Conservation (phyloP, 2,797 vertebrate species). For the Hoplostethus atlanticus region DNA sequence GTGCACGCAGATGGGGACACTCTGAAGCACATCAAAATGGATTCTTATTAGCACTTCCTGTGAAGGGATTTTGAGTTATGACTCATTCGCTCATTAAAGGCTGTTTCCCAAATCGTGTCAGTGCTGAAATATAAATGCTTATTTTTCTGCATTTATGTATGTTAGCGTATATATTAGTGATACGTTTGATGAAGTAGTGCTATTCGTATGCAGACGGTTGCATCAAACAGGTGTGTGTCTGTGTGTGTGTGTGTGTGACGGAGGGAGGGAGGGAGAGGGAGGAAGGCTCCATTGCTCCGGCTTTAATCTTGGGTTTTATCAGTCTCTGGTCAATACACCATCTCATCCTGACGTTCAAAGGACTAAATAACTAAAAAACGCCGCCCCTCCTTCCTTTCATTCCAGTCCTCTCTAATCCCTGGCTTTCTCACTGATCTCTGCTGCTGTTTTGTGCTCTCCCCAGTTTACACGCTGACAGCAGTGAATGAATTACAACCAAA, state of each 20-base stretch:
- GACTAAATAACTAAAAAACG: conserved; percentile 47
- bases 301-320: conserved; percentile 61
- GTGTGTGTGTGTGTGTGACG: conserved; percentile 4
- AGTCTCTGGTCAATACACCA: conserved; percentile 57
- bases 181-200: conserved; percentile 21
- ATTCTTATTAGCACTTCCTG: conserved; percentile 61
- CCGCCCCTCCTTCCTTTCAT: conserved; percentile 41
- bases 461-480: conserved; percentile 39
- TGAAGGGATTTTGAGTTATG: conserved; percentile 64
- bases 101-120: conserved; percentile 56
- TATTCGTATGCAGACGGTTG: conserved; percentile 44
- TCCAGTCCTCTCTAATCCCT: conserved; percentile 56
- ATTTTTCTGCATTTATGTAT: conserved; percentile 12
- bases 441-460: conserved; percentile 46
- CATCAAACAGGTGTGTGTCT: conserved; percentile 26
- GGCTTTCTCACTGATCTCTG: conserved; percentile 38
- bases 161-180: conserved; percentile 14
- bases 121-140: conserved; percentile 48
- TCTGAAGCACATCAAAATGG: conserved; percentile 52
- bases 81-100: conserved; percentile 74
- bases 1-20: conserved; percentile 38
- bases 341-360: conserved; percentile 64
- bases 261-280: background rate
- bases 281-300: conserved; percentile 36
- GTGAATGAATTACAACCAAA: conserved; percentile 44